A percentile compares a stretch with the other conserved stretches of the same genome.
phyloP scores from a whole-genome alignment of 2,888 invertebrate genomes.

The Seladonia tumulorum region DNA sequence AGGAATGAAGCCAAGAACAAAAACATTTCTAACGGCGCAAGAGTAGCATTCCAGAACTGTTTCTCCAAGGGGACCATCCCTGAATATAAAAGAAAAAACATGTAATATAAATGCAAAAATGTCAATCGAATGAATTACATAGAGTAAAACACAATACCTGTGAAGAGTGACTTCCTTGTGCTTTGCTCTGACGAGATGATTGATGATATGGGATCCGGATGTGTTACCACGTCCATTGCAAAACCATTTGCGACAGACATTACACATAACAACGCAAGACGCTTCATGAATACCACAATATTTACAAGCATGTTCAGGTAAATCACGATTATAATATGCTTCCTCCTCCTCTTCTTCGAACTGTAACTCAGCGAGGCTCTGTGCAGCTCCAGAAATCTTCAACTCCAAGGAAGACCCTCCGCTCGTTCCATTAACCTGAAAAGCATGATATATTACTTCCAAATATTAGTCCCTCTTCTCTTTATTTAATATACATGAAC shows the following conservation, averaged over 20 bases:
- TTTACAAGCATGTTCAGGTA: constrained; percentile 98
- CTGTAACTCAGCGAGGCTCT: constrained; percentile 93
- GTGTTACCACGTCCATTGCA: constrained; percentile 99
- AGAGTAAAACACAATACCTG: constrained; percentile 78
- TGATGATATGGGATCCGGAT: constrained; percentile 99
- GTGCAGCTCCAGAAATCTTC: constrained; percentile 89
- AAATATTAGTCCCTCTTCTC: neutral
- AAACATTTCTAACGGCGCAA: constrained; percentile 99
- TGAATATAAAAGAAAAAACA: constrained; percentile 70
- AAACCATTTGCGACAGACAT: constrained; percentile 99
- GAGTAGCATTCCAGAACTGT: constrained; percentile 99
- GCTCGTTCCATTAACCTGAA: constrained; percentile 89
- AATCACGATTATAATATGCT: constrained; percentile 93
- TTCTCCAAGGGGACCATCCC: constrained; percentile 98
- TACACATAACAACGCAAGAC: constrained; percentile 98
- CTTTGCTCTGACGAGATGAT: constrained; percentile 99
- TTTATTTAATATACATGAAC: neutral
- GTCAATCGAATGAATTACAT: too few relatives aligned
- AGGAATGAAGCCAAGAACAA: constrained; percentile 99
- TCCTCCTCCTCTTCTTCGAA: constrained; percentile 98
- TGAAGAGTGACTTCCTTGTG: constrained; percentile 99
- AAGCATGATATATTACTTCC: neutral
- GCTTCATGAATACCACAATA: constrained; percentile 99
- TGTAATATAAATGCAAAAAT: neutral
- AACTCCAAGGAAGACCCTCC: constrained; percentile 85